A percentile compares a stretch with the other conserved stretches of the same genome.
Conservation (phyloP, 2,888 invertebrate species). For the Eristalinus sepulchralis region DNA sequence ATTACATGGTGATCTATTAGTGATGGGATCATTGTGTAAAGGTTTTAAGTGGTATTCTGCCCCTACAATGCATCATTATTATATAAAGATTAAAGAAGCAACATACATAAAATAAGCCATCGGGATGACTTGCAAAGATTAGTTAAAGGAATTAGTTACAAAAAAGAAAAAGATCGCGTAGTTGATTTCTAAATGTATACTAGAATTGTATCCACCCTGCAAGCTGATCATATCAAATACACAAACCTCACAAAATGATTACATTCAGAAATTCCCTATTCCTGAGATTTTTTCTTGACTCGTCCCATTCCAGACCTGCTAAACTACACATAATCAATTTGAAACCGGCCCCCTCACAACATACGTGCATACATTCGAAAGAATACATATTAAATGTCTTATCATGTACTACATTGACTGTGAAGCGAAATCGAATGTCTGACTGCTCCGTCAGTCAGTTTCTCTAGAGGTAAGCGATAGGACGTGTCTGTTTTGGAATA, state of each 20-base stretch:
- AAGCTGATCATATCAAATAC: background rate
- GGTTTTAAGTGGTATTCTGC: too few species aligned
- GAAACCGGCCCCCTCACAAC: constrained; percentile 19
- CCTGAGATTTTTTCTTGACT: background rate
- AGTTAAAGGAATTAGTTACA: too few species aligned
- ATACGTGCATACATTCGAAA: background rate
- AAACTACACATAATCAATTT: background rate
- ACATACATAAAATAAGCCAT: too few species aligned
- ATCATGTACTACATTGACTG: background rate
- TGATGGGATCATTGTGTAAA: too few species aligned
- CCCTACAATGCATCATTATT: too few species aligned
- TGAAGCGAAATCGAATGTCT: background rate
- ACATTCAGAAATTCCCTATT: background rate
- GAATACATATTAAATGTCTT: constrained; percentile 1
- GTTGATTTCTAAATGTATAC: too few species aligned
- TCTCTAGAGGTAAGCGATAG: constrained; percentile 10
- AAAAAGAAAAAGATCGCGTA: too few species aligned
- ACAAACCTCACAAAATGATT: background rate
- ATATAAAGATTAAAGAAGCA: too few species aligned
- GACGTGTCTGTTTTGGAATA: background rate
- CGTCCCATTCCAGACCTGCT: background rate
- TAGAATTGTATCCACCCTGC: background rate
- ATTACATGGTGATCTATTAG: too few species aligned
- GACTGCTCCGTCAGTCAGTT: constrained; percentile 25
- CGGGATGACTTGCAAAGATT: too few species aligned